Evolutionary conservation across 2,797 vertebrate species (phyloP).

Genomic region (Tokudaia muenninki): DNA sequence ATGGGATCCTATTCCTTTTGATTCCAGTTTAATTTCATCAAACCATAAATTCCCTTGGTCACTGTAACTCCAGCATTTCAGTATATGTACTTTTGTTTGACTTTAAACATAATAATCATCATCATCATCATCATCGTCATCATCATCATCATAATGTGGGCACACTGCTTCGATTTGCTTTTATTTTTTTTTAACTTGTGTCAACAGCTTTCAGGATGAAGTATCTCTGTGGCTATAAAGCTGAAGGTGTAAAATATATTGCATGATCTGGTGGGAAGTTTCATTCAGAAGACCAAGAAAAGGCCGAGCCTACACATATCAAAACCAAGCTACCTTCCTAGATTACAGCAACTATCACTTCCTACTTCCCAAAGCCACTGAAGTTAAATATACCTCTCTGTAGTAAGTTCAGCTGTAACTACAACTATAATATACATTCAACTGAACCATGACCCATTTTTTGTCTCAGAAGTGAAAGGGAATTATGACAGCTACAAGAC

Average conservation of each 20-base stretch:
- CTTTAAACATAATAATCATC: slow-evolving; percentile 45
- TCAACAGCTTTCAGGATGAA: slow-evolving; percentile 64
- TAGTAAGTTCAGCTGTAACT: slow-evolving; percentile 81
- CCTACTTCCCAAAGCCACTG: not conserved
- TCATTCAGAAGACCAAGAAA: not conserved
- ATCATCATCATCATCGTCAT: not conserved
- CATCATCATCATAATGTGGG: not conserved
- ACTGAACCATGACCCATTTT: slow-evolving; percentile 74
- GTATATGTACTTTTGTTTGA: slow-evolving; percentile 1
- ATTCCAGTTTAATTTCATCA: slow-evolving; percentile 4
- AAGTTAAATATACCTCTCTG: slow-evolving; percentile 69
- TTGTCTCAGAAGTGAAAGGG: slow-evolving; percentile 67
- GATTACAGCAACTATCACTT: slow-evolving; percentile 3
- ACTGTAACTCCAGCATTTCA: slow-evolving; percentile 46
- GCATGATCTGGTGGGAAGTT: slow-evolving; percentile 37
- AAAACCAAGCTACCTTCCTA: not conserved
- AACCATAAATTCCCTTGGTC: slow-evolving; percentile 47
- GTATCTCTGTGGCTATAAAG: slow-evolving; percentile 25
- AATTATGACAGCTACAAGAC: slow-evolving; percentile 69
- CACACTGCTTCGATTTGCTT: slow-evolving; percentile 54
- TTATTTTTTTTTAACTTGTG: not conserved
- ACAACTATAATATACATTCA: slow-evolving; percentile 69
- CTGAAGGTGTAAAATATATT: slow-evolving; percentile 7
- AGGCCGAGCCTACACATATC: not conserved
- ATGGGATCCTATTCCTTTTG: slow-evolving; percentile 53